A percentile compares a stretch with the other conserved stretches of the same genome.
Conservation (phyloP, 2,113 vertebrate species). For the Labrus mixtus region DNA sequence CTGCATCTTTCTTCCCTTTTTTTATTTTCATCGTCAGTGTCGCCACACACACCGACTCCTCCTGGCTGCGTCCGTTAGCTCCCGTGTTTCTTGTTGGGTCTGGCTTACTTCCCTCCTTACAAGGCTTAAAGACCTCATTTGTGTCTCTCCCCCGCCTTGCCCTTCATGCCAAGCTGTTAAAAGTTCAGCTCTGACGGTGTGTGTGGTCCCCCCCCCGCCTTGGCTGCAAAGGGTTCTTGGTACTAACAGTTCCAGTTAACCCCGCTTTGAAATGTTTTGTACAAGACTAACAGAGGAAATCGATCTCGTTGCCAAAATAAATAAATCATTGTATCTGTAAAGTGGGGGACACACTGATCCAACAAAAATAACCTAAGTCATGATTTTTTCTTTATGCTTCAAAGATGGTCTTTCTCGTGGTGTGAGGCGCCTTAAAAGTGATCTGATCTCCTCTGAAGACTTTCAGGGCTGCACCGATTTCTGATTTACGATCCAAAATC, state of each 20-base stretch:
- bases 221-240: conserved; percentile 9
- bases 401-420: not conserved
- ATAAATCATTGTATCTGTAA: too few species aligned
- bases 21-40: conserved; percentile 6
- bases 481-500: too few species aligned
- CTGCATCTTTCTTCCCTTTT: not conserved
- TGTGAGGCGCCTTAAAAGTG: too few species aligned
- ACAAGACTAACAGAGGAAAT: too few species aligned
- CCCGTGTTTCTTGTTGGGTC: conserved; percentile 1
- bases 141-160: conserved; percentile 34
- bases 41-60: conserved; percentile 49
- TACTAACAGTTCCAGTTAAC: not conserved
- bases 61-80: conserved; percentile 46
- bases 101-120: conserved; percentile 34
- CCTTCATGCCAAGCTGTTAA: conserved; percentile 20
- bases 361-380: not conserved
- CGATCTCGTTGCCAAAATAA: too few species aligned
- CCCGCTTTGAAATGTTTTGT: too few species aligned
- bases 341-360: too few species aligned
- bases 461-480: too few species aligned
- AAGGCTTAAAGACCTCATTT: conserved; percentile 62
- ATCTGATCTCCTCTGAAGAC: too few species aligned
- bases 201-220: conserved; percentile 36
- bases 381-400: too few species aligned
- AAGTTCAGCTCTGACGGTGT: conserved; percentile 45